Conservation (phyloP, 2,888 invertebrate species). For the Danaus chrysippus region DNA sequence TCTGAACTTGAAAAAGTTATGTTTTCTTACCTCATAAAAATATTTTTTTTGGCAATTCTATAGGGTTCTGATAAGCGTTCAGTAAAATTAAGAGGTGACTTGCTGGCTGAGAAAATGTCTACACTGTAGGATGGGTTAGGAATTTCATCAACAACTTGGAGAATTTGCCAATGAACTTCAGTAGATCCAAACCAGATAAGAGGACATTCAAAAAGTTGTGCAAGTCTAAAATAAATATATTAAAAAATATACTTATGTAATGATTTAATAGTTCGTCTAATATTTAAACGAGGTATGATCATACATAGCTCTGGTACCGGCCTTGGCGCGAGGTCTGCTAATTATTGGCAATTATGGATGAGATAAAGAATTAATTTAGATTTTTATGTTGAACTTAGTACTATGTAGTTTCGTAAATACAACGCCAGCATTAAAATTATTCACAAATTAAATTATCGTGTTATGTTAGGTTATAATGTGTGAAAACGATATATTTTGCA, state of each 20-base stretch:
- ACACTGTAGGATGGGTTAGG: slow-evolving; percentile 55
- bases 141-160: slow-evolving; percentile 51
- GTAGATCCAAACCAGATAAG: slow-evolving; percentile 56
- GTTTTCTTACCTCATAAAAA: slow-evolving; percentile 40
- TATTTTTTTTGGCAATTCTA: slow-evolving; percentile 39
- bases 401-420: no score
- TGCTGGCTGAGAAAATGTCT: slow-evolving; percentile 45
- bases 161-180: slow-evolving; percentile 52
- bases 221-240: slow-evolving; percentile 44
- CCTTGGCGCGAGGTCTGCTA: no score
- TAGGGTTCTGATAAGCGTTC: slow-evolving; percentile 45
- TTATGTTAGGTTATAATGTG: no score
- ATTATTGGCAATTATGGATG: no score
- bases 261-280: neutral
- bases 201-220: slow-evolving; percentile 52
- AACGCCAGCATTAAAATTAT: no score
- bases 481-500: no score
- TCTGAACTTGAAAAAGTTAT: neutral
- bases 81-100: slow-evolving; percentile 46
- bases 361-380: no score
- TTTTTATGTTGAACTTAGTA: no score
- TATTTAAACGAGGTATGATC: neutral
- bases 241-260: neutral
- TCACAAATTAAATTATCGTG: no score
- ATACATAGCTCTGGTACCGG: no score